These are phyloP conservation scores for Craseonycteris thonglongyai DNA, from an alignment of 2,113 vertebrate species.

Conservation along the genomic window DNA sequence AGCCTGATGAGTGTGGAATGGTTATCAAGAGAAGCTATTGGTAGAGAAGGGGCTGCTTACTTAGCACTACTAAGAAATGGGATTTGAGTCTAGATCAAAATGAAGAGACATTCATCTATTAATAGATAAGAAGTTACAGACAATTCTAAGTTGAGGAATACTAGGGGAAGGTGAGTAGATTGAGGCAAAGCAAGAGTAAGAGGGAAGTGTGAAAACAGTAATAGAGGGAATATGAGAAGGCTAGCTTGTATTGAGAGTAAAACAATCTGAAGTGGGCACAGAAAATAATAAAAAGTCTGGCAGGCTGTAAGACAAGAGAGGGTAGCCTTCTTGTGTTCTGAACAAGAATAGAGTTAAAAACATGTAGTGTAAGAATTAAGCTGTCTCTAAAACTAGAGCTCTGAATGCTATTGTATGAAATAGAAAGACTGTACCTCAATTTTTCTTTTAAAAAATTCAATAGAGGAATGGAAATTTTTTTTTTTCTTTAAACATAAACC, in stretches of 20 bases:
- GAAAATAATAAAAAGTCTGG: neutral
- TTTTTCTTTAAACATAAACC: slow-evolving; percentile 57
- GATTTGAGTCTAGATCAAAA: neutral
- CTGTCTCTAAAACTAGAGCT: slow-evolving; percentile 16
- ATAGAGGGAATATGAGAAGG: neutral
- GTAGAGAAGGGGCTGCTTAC: neutral
- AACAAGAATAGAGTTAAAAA: slow-evolving; percentile 8
- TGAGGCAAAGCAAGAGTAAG: neutral
- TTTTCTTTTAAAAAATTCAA: slow-evolving; percentile 31
- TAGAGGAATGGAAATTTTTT: slow-evolving; percentile 45
- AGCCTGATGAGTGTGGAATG: neutral
- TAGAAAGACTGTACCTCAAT: slow-evolving; percentile 15
- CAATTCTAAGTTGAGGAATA: neutral
- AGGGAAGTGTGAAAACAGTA: neutral
- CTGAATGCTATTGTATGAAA: slow-evolving; percentile 39
- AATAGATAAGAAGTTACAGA: neutral
- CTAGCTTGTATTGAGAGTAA: neutral
- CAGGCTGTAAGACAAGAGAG: neutral
- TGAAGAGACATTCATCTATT: neutral
- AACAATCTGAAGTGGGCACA: neutral
- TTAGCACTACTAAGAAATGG: neutral
- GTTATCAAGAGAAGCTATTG: neutral
- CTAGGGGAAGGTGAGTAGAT: neutral
- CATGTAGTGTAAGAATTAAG: slow-evolving; percentile 14
- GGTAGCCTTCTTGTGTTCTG: neutral